Evolutionary conservation across 2,888 invertebrate genomes (phyloP), one percentile per base, ranked within the genome.

Genomic region (Leptogaster cylindrica): DNA sequence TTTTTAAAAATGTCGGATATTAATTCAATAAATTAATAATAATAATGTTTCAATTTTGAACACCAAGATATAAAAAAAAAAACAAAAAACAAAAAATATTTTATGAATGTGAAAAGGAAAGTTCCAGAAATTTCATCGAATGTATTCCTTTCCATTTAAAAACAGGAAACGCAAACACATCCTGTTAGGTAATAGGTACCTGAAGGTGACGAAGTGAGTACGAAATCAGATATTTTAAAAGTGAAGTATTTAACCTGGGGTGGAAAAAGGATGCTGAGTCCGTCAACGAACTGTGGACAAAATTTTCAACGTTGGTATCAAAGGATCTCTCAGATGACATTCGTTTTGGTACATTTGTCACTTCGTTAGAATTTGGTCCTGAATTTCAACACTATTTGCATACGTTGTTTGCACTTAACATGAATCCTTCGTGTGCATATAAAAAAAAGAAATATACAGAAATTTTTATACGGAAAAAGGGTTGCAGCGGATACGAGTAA

Each of bases 341-440:
- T 51, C 51, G 31, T n/a, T 51, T 51, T 51, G 27, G 51, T 51
- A 23, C 51, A 51, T 51, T 51, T 51, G 51, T 31, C 25, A 51
- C 51, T 28, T 51, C 51, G 28, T 51, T 28, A 51, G 18, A 28
- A 28, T 28, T 51, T 16, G 16, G 27, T 14, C 23, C 27, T 16
- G 51, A 51, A 28, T 51, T 28, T 28, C 18, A 16, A 16, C 2
- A 16, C 16, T 51, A 51, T 51, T 51, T 51, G 10, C 51, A 28
- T 28, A 51, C 27, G 6, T 16, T 51, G 51, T 51, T 51, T 51
- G 51, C 31, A 28, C 25, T 44, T 46, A 20, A 20, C 51, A 20
- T 16, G 20, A 18, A 16, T 12, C 18, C 51, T 28, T 1, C 27
- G 27, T 10, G n/a, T 25, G 16, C 51, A 10, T 51, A 28, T n/a